These are phyloP conservation scores for Sminthurinus signatus DNA, from an alignment of 1,140 invertebrate species.

Conservation along the genomic window DNA sequence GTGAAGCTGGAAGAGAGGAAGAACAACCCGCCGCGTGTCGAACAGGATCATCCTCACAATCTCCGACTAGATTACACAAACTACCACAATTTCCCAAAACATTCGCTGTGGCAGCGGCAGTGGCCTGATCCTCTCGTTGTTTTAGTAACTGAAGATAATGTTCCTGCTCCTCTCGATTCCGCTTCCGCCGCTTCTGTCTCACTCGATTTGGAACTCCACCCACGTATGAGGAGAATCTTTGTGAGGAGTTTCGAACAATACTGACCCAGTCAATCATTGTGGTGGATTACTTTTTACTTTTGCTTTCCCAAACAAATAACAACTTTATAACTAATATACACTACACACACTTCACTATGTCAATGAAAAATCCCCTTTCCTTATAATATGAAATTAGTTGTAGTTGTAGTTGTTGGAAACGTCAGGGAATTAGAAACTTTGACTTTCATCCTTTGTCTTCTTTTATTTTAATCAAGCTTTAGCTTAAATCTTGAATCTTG, in stretches of 20 bases:
- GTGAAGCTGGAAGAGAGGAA: conserved; percentile 12
- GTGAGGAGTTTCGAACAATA: conserved; percentile 62
- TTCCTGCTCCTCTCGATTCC: conserved; percentile 25
- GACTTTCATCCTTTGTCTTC: no score
- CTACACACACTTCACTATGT: no score
- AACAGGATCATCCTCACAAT: neutral
- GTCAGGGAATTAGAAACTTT: no score
- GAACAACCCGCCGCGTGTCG: conserved; percentile 10
- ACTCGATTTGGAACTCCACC: conserved; percentile 58
- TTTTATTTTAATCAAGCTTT: no score
- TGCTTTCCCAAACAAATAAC: no score
- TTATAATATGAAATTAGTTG: no score
- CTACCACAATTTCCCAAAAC: conserved; percentile 13
- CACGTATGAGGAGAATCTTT: conserved; percentile 61
- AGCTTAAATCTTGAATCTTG: no score
- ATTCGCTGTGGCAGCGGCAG: neutral
- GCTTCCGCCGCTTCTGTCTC: conserved; percentile 50
- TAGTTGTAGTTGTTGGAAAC: no score
- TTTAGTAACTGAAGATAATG: neutral
- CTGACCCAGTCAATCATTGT: conserved; percentile 73
- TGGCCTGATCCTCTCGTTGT: conserved; percentile 1
- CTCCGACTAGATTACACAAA: conserved; percentile 8
- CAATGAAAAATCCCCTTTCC: no score
- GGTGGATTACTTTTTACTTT: neutral
- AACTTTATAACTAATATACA: no score